A percentile compares a stretch with the other conserved stretches of the same genome.
These are phyloP conservation scores for Orientallactaga bullata DNA, from an alignment of 2,113 vertebrate species.

Conservation along the genomic window DNA sequence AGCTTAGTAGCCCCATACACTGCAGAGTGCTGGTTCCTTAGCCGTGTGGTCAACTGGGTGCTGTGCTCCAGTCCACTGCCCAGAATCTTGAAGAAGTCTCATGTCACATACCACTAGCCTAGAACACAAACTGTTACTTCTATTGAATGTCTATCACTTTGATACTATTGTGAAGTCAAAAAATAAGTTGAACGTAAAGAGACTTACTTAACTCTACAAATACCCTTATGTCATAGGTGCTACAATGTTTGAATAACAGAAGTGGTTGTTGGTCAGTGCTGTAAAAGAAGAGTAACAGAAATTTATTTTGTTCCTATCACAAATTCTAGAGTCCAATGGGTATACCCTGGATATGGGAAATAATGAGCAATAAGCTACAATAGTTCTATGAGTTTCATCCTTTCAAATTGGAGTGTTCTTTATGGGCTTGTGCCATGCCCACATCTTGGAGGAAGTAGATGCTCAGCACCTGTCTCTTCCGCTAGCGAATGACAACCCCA, in stretches of 20 bases:
- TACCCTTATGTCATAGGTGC: fast-evolving
- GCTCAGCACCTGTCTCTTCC: fast-evolving
- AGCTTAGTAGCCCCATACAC: not conserved
- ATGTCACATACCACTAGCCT: not conserved
- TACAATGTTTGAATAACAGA: not conserved
- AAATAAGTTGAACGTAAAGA: not conserved
- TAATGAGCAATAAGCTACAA: not conserved
- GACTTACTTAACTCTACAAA: not conserved
- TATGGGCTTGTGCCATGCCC: too few relatives aligned
- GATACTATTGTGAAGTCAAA: not conserved
- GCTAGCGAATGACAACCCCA: fast-evolving
- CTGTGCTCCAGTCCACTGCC: not conserved
- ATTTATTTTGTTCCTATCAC: too few relatives aligned
- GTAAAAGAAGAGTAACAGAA: too few relatives aligned
- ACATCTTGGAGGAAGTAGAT: not conserved
- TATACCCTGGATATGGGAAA: not conserved
- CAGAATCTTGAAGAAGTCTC: not conserved
- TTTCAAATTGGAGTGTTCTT: not conserved
- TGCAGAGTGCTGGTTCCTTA: too few relatives aligned
- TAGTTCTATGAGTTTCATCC: not conserved
- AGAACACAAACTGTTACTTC: not conserved
- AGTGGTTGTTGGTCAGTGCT: too few relatives aligned
- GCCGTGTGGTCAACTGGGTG: not conserved
- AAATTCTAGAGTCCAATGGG: not conserved
- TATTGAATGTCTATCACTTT: not conserved